Conservation (phyloP, 2,888 invertebrate species). For the Mesoligia furuncula region DNA sequence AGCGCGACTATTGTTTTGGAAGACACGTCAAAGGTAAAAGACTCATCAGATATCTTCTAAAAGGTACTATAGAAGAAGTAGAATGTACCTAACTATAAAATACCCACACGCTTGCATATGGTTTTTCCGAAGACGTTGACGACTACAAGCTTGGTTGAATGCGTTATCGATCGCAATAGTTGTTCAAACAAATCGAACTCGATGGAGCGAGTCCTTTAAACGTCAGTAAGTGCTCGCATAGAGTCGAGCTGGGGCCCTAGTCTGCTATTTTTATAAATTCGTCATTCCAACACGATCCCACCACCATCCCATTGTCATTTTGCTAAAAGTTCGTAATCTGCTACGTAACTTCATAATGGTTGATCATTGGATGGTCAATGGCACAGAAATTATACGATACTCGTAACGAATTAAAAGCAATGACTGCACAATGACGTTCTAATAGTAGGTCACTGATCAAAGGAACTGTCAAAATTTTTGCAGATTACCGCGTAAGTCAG, state of each 20-base stretch:
- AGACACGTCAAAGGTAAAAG: not conserved
- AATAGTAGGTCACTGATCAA: too few relatives aligned
- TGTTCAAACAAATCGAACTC: slow-evolving; percentile 35
- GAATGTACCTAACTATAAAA: not conserved
- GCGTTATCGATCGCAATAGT: slow-evolving; percentile 21
- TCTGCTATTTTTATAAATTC: too few relatives aligned
- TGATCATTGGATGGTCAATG: too few relatives aligned
- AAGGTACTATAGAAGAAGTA: not conserved
- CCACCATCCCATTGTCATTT: too few relatives aligned
- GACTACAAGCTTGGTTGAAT: not conserved
- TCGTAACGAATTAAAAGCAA: too few relatives aligned
- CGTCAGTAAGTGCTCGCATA: slow-evolving; percentile 26
- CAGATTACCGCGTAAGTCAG: too few relatives aligned
- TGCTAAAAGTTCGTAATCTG: too few relatives aligned
- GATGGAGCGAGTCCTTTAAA: slow-evolving; percentile 27
- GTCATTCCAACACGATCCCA: too few relatives aligned
- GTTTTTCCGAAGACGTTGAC: not conserved
- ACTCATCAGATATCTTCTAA: not conserved
- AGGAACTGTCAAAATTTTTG: too few relatives aligned
- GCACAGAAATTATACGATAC: too few relatives aligned
- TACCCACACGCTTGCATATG: not conserved
- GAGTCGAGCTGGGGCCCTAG: slow-evolving; percentile 5
- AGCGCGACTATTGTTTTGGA: not conserved
- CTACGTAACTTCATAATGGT: too few relatives aligned
- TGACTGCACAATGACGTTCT: too few relatives aligned